Percentiles rank a stretch among this genome's conserved stretches.
Evolutionary conservation across 2,888 invertebrate genomes (phyloP).

Genomic region (Drosophila acutilabella): DNA sequence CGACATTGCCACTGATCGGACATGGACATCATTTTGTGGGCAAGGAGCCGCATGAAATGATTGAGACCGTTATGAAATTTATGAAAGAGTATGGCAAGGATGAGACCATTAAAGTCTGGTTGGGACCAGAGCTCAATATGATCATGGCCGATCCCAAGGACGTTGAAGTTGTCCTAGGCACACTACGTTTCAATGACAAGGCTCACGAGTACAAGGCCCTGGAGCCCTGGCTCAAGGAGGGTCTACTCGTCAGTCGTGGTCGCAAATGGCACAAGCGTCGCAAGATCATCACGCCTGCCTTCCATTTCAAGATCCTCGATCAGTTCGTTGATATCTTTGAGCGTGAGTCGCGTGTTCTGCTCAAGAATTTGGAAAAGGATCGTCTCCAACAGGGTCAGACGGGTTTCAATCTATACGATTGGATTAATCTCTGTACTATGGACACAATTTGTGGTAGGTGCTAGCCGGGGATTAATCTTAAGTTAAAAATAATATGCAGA

Average conservation of each 20-base stretch:
- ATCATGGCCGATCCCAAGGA: slow-evolving; percentile 76
- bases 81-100: slow-evolving; percentile 76
- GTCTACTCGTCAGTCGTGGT: slow-evolving; percentile 86
- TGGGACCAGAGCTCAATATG: slow-evolving; percentile 82
- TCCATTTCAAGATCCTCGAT: slow-evolving; percentile 92
- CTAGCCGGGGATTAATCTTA: not conserved
- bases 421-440: slow-evolving; percentile 87
- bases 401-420: slow-evolving; percentile 87
- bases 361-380: slow-evolving; percentile 87
- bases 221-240: slow-evolving; percentile 86
- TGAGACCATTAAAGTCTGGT: slow-evolving; percentile 78
- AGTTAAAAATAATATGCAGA: not conserved
- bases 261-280: slow-evolving; percentile 86
- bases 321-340: slow-evolving; percentile 90
- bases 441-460: slow-evolving; percentile 88
- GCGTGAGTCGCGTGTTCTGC: slow-evolving; percentile 87
- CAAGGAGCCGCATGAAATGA: slow-evolving; percentile 84
- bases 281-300: slow-evolving; percentile 91
- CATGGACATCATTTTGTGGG: slow-evolving; percentile 85
- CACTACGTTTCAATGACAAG: slow-evolving; percentile 86
- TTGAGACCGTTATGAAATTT: slow-evolving; percentile 80
- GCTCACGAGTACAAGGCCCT: slow-evolving; percentile 86
- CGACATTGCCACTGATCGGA: slow-evolving; percentile 86
- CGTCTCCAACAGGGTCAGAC: slow-evolving; percentile 86
- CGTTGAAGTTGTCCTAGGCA: slow-evolving; percentile 77